phyloP scores from a whole-genome alignment of 2,113 vertebrate genomes.

The Sander vitreus region DNA sequence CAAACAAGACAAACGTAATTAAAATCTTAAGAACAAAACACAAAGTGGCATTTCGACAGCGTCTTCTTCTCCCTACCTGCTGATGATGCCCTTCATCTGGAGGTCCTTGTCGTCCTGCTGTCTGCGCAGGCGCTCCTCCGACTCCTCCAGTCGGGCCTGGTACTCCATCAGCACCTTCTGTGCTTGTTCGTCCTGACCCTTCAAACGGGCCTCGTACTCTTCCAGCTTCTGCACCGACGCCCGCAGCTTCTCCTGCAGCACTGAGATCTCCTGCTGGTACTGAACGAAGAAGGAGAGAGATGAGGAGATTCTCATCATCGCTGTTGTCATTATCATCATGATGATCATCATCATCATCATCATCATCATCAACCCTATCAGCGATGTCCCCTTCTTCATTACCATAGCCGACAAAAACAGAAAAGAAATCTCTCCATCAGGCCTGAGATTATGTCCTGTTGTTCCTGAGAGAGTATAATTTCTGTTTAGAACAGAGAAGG shows the following conservation, averaged over 20 bases:
- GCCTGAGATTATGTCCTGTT: slow-evolving; percentile 8
- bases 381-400: slow-evolving; percentile 17
- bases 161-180: slow-evolving; percentile 98
- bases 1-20: not conserved
- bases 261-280: slow-evolving; percentile 93
- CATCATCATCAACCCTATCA: slow-evolving; percentile 20
- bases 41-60: too few relatives aligned
- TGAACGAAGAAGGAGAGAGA: slow-evolving; percentile 62
- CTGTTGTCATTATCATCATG: not conserved
- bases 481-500: not conserved
- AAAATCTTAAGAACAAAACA: not conserved
- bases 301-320: slow-evolving; percentile 1
- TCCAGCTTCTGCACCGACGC: slow-evolving; percentile 96
- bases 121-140: slow-evolving; percentile 93
- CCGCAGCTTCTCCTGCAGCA: slow-evolving; percentile 96
- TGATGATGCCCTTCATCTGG: slow-evolving; percentile 99
- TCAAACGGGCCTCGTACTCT: slow-evolving; percentile 94
- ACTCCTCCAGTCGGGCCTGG: slow-evolving; percentile 96
- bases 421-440: slow-evolving; percentile 34
- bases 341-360: slow-evolving; percentile 15
- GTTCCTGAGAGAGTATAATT: slow-evolving; percentile 14
- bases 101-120: slow-evolving; percentile 99
- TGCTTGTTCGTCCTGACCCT: slow-evolving; percentile 95
- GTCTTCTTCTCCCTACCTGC: slow-evolving; percentile 85
- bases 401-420: slow-evolving; percentile 22